Percentiles rank a stretch among this genome's conserved stretches.
Conservation (phyloP, 2,888 invertebrate genomes). For the Endomychus coccineus region DNA sequence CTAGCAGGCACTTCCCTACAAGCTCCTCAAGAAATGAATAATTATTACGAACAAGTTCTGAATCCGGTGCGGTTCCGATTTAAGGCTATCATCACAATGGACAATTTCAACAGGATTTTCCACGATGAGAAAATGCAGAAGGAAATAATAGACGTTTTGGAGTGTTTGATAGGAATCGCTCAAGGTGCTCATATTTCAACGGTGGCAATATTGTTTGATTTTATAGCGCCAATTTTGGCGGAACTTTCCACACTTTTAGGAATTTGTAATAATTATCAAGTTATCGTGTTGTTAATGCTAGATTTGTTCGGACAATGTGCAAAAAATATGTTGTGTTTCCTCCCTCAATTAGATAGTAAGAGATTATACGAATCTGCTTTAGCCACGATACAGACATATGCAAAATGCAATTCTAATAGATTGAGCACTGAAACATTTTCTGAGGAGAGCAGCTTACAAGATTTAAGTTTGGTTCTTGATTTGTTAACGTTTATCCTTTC, state of each 20-base stretch:
- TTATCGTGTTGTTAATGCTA: constrained; percentile 67
- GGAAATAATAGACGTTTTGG: constrained; percentile 66
- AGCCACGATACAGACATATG: constrained; percentile 62
- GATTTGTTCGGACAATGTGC: constrained; percentile 67
- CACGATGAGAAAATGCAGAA: constrained; percentile 58
- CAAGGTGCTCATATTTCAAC: constrained; percentile 52
- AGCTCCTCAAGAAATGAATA: constrained; percentile 31
- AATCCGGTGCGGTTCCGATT: constrained; percentile 47
- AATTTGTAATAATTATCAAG: constrained; percentile 65
- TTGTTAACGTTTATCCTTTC: constrained; percentile 49
- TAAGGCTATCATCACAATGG: constrained; percentile 46
- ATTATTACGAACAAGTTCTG: constrained; percentile 44
- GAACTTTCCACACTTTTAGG: constrained; percentile 64
- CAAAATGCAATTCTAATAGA: constrained; percentile 57
- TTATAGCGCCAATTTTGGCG: constrained; percentile 57
- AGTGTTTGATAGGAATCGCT: constrained; percentile 65
- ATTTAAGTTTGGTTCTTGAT: constrained; percentile 73
- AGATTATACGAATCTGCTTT: constrained; percentile 62
- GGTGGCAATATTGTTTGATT: constrained; percentile 47
- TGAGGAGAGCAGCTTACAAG: constrained; percentile 68
- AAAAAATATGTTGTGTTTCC: constrained; percentile 60
- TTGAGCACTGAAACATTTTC: constrained; percentile 55
- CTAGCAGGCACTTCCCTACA: constrained; percentile 52
- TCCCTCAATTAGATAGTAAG: constrained; percentile 52
- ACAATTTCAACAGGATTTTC: constrained; percentile 48